phyloP scores from a whole-genome alignment of 2,113 vertebrate genomes.

The Arvicanthis niloticus region DNA sequence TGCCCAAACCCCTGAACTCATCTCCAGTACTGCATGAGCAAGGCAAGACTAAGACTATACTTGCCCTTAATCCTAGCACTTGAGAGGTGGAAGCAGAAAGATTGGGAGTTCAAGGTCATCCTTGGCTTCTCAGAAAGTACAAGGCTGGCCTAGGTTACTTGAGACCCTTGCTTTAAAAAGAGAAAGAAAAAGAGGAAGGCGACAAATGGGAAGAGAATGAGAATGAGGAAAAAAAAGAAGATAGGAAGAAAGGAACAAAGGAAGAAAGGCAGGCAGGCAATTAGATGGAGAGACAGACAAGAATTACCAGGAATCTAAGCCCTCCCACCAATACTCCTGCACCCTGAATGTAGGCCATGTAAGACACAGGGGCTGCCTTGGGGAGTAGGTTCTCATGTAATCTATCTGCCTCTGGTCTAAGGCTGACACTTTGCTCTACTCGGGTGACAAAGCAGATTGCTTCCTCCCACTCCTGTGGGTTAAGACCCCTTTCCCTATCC shows the following conservation, averaged over 20 bases:
- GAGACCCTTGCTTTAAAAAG: neutral
- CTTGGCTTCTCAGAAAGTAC: neutral
- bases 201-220: neutral
- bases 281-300: too few relatives aligned
- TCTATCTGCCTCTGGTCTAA: neutral
- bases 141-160: too few relatives aligned
- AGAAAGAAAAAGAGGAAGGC: neutral
- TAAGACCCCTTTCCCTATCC: slow-evolving; percentile 79
- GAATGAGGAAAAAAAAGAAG: neutral
- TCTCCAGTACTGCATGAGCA: neutral
- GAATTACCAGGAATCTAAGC: neutral
- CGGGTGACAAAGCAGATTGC: slow-evolving; percentile 80
- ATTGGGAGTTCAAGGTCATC: neutral
- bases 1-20: too few relatives aligned
- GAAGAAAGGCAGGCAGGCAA: neutral
- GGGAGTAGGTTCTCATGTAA: neutral
- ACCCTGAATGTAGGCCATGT: neutral
- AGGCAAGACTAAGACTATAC: neutral
- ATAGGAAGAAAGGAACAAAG: neutral
- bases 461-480: slow-evolving; percentile 73
- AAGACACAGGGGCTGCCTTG: neutral
- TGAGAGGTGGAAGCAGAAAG: neutral
- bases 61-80: neutral
- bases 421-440: neutral
- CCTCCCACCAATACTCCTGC: too few relatives aligned